These are phyloP conservation scores for Ochropleura plecta DNA, from an alignment of 2,888 invertebrate species.

Conservation along the genomic window DNA sequence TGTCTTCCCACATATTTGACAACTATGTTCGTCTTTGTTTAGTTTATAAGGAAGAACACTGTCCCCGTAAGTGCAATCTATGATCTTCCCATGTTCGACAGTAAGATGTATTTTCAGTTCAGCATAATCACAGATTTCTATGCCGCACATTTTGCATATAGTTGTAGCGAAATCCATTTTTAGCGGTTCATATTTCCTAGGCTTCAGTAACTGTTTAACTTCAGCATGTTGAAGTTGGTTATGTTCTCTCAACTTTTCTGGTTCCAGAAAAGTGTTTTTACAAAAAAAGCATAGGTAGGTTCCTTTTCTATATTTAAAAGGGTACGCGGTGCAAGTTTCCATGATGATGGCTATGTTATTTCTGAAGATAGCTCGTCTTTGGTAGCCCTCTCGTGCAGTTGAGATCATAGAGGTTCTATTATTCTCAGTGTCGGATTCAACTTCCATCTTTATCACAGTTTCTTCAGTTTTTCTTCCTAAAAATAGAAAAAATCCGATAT, in stretches of 20 bases:
- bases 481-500: conserved; percentile 89
- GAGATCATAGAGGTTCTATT: conserved; percentile 49
- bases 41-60: conserved; percentile 85
- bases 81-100: conserved; percentile 76
- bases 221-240: conserved; percentile 78
- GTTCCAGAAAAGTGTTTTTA: conserved; percentile 83
- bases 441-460: conserved; percentile 77
- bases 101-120: conserved; percentile 80
- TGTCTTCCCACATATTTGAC: conserved; percentile 84
- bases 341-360: conserved; percentile 83
- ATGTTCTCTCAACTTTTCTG: conserved; percentile 84
- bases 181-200: conserved; percentile 84
- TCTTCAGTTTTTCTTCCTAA: conserved; percentile 85
- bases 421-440: conserved; percentile 74
- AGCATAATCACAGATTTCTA: conserved; percentile 76
- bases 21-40: conserved; percentile 82
- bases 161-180: conserved; percentile 85
- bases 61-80: conserved; percentile 82
- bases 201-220: conserved; percentile 75
- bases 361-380: conserved; percentile 82
- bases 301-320: conserved; percentile 87
- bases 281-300: conserved; percentile 86
- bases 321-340: conserved; percentile 84
- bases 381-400: conserved; percentile 69
- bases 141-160: conserved; percentile 80